Evolutionary conservation across 1,140 invertebrate genomes (phyloP), one percentile per base, ranked within the genome.

Genomic region (Achroia grisella): DNA sequence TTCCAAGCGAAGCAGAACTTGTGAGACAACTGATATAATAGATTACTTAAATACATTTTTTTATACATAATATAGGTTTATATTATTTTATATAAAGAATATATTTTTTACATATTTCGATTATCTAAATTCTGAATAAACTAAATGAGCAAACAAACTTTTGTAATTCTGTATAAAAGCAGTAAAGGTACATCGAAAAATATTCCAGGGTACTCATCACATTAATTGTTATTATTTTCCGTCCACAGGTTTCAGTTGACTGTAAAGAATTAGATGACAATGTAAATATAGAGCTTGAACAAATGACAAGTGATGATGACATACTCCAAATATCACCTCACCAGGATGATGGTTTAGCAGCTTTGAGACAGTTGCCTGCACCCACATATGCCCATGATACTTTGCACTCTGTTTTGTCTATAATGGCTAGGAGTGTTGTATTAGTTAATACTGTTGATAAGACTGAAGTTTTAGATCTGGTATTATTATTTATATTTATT

Each of bases 301-400:
- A 75, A n/a, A 58, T 77, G 29, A 53, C 62, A 8, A 40, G 11
- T 2, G 37, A 29, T 15, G 36, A 27, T 10, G 56, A 58, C n/a
- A 52, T 48, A 4, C 43, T 39, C 14, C 14, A 23, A 8, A 32
- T 40, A 6, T 27, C 49, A 8, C 45, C 51, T 0, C 27, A 31
- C 1, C 8, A 31, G 8, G 57, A 77, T 10, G 70, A 78, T 30
- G 50, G 46, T n/a, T 39, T 82, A 4, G 54, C 59, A 11, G 52
- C 52, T 0, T 52, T 85, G 27, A 55, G 62, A 37, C 80, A 85
- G 44, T 17, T 77, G 13, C 78, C 78, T 2, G 72, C 64, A 8
- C 78, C 80, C 0, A 42, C 74, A 35, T 84, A 53, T 54, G 64
- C 69, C 2, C 47, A 82, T 14, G 75, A 84, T 8, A 55, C 67